phyloP scores from a whole-genome alignment of 1,140 invertebrate species.

The Sitophilus oryzae region DNA sequence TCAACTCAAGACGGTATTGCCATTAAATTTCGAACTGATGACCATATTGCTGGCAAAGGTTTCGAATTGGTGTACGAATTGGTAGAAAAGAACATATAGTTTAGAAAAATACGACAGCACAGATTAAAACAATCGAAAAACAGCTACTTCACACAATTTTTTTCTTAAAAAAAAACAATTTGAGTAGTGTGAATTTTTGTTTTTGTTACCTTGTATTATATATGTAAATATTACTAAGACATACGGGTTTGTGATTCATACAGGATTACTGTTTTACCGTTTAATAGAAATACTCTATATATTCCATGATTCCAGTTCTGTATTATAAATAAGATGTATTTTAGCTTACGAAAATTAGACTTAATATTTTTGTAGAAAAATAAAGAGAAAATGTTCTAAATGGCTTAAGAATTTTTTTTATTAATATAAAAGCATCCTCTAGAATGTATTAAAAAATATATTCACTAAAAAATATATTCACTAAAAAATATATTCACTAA shows the following conservation, averaged over 20 bases:
- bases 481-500: no score
- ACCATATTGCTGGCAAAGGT: constrained; percentile 13
- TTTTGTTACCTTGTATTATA: not conserved
- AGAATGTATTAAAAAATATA: no score
- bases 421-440: no score
- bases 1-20: constrained; percentile 19
- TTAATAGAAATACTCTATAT: not conserved
- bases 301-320: not conserved
- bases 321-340: not conserved
- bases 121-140: no score
- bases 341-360: no score
- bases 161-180: not conserved
- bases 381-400: no score
- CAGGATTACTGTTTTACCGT: not conserved
- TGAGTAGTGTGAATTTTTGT: constrained; percentile 1
- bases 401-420: no score
- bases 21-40: constrained; percentile 20
- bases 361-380: no score
- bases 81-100: constrained; percentile 15
- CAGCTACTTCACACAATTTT: not conserved
- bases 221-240: constrained; percentile 3
- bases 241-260: not conserved
- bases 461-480: no score
- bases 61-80: constrained; percentile 18
- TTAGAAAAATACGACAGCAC: constrained; percentile 21